A percentile compares a stretch with the other conserved stretches of the same genome.
These are phyloP conservation scores for Mechanitis mazaeus DNA, from an alignment of 2,888 invertebrate species.

Conservation along the genomic window DNA sequence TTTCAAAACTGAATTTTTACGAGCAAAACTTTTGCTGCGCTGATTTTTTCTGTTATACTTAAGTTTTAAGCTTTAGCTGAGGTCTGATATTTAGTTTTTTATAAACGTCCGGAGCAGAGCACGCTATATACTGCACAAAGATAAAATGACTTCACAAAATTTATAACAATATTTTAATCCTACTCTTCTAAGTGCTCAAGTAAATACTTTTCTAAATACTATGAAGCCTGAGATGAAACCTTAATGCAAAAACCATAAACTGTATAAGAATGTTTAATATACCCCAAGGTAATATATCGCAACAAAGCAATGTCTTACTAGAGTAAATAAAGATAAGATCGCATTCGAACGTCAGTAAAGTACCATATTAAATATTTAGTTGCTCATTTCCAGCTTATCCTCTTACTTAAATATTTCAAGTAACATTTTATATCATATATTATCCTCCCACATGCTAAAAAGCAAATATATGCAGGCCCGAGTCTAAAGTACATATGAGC, in stretches of 20 bases:
- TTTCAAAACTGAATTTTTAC: constrained; percentile 1
- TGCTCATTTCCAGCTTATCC: constrained; percentile 7
- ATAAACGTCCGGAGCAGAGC: background rate
- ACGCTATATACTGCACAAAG: no score
- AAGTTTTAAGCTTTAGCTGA: background rate
- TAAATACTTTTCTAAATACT: no score
- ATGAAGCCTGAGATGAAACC: no score
- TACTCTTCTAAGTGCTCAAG: no score
- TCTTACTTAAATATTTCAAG: constrained; percentile 7
- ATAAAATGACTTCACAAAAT: no score
- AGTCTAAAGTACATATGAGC: constrained; percentile 24
- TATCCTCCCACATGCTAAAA: constrained; percentile 19
- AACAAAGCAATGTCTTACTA: no score
- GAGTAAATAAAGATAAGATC: no score
- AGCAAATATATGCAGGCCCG: constrained; percentile 26
- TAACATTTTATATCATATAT: constrained; percentile 15
- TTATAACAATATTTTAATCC: no score
- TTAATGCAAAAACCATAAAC: no score
- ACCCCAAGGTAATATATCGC: no score
- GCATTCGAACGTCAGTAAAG: no score
- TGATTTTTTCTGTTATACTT: background rate
- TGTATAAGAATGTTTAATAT: no score
- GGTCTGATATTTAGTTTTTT: background rate
- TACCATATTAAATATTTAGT: constrained; percentile 1
- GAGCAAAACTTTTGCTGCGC: background rate